Base-by-base conservation (phyloP, 2,113 vertebrate genomes). In the Hyaena hyaena region DNA sequence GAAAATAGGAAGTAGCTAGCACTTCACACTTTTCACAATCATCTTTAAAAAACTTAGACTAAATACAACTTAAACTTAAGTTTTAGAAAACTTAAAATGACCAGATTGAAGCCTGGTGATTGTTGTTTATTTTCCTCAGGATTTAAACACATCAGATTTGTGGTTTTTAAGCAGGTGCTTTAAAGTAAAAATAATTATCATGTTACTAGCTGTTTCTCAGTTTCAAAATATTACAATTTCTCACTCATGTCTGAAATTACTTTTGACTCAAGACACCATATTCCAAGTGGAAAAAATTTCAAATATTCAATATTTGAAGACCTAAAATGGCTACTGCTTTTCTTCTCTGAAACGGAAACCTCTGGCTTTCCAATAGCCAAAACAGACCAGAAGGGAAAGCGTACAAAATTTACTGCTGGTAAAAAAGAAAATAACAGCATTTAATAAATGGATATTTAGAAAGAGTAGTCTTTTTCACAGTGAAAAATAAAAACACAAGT, bases 1-100 rank as follows among this genome's bases (percentile, higher is more conserved):
- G 89, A 96, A 97, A 82, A 65, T 81, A 92, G 87, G 90, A 96
- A 90, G 53, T 43, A 63, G 4, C 48, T 53, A 94, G n/a, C n/a
- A 31, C 61, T 88, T 95, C 31, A 71, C 7, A 28, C 3, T 85
- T 88, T 88, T 90, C n/a, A 68, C 31, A 24, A 69, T 80, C 43
- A 35, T 69, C 92, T 88, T 90, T 35, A 77, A 58, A 80, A 96
- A 88, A 84, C 10, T 63, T 84, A 39, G 88, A 35, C 26, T 88
- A 19, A 90, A 76, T 69, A 31, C 4, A 0, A 35, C 39, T 74
- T 84, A 69, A 82, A 69, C 21, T 50, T 55, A 63, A 89, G 24
- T 15, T 63, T 69, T 8, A 84, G 43, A 96, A 88, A 63, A 43
- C 7, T 82, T 65, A 88, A 80, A 81, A 55, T 63, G 35, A 28